Percentiles rank a stretch among this genome's conserved stretches.
Evolutionary conservation across 2,113 vertebrate genomes (phyloP).

Genomic region (Taurulus bubalis): DNA sequence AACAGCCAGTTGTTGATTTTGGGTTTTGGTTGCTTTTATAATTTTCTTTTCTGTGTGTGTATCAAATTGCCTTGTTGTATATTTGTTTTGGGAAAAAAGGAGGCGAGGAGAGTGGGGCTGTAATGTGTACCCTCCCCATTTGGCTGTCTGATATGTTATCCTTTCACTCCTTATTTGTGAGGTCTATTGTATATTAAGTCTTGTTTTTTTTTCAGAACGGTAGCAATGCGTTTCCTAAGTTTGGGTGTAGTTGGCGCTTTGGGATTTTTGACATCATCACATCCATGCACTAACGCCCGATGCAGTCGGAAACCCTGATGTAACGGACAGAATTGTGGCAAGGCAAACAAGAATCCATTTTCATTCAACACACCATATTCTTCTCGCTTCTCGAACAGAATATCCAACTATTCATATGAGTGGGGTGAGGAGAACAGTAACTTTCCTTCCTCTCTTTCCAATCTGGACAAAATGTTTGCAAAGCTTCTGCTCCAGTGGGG

Average conservation of each 20-base stretch:
- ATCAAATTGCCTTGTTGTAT: too few relatives aligned
- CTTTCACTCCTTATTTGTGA: too few relatives aligned
- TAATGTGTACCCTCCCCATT: too few relatives aligned
- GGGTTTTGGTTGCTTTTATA: too few relatives aligned
- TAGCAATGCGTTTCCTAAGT: conserved; percentile 37
- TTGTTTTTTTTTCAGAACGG: too few relatives aligned
- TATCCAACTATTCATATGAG: conserved; percentile 18
- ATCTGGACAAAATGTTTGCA: conserved; percentile 7
- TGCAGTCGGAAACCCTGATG: conserved; percentile 24
- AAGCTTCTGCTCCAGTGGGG: conserved; percentile 20
- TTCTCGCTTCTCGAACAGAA: not conserved
- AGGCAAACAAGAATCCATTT: conserved; percentile 25
- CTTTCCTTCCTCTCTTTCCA: conserved; percentile 34
- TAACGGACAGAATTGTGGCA: conserved; percentile 23
- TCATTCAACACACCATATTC: conserved; percentile 14
- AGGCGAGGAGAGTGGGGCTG: too few relatives aligned
- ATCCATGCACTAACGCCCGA: conserved; percentile 34
- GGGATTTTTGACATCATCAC: conserved; percentile 6
- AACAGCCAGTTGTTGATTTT: too few relatives aligned
- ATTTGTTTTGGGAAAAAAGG: too few relatives aligned
- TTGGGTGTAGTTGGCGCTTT: conserved; percentile 10
- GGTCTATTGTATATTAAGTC: too few relatives aligned
- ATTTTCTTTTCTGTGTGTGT: too few relatives aligned
- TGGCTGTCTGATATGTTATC: too few relatives aligned
- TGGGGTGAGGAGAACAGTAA: conserved; percentile 17